A percentile compares a stretch with the other conserved stretches of the same genome.
Conservation (phyloP, 2,113 vertebrate genomes). For the Semicossyphus pulcher region DNA sequence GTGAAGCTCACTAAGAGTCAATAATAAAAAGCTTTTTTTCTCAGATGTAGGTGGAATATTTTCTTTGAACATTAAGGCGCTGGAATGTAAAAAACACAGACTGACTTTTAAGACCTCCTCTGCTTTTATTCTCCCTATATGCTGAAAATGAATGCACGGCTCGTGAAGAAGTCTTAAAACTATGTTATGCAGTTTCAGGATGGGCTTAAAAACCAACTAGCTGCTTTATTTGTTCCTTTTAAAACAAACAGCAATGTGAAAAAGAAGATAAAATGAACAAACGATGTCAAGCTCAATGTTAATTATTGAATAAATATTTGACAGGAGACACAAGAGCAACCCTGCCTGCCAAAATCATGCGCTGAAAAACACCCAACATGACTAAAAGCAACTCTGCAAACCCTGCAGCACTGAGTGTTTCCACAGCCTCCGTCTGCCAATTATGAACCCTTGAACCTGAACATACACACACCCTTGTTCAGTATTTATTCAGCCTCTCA, state of each 20-base stretch:
- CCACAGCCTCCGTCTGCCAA: slow-evolving; percentile 36
- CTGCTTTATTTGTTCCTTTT: neutral
- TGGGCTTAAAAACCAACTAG: neutral
- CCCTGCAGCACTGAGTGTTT: slow-evolving; percentile 23
- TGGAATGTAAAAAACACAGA: neutral
- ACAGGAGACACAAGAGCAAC: slow-evolving; percentile 2
- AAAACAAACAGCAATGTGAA: neutral
- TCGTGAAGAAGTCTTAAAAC: neutral
- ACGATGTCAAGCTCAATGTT: slow-evolving; percentile 4
- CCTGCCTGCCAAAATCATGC: slow-evolving; percentile 9
- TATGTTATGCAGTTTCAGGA: neutral
- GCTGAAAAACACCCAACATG: slow-evolving; percentile 19
- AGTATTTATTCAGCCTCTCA: slow-evolving; percentile 63
- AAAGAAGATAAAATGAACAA: slow-evolving; percentile 19
- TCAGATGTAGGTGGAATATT: slow-evolving; percentile 35
- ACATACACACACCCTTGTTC: slow-evolving; percentile 31
- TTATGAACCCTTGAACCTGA: slow-evolving; percentile 60
- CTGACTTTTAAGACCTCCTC: neutral
- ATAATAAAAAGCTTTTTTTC: slow-evolving; percentile 49
- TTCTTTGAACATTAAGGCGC: slow-evolving; percentile 28
- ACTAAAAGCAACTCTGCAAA: slow-evolving; percentile 15
- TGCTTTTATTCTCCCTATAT: neutral
- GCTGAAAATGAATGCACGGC: neutral
- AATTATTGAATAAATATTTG: slow-evolving; percentile 39
- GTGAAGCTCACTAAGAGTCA: slow-evolving; percentile 40